These are phyloP conservation scores for Laticauda colubrina DNA, from an alignment of 2,113 vertebrate species.

Conservation along the genomic window DNA sequence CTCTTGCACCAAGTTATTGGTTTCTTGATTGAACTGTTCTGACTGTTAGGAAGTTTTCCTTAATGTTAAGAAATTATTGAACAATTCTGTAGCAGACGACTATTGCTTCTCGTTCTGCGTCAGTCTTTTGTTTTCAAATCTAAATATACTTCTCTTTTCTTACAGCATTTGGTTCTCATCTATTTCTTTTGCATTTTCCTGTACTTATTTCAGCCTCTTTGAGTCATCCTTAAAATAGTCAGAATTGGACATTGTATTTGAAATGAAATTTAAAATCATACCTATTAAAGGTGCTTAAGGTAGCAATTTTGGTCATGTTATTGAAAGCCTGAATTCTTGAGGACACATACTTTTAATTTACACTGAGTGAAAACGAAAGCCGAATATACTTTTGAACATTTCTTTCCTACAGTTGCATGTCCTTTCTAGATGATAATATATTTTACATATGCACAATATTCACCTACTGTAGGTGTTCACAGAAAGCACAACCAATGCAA, in stretches of 20 bases:
- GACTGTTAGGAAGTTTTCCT: neutral
- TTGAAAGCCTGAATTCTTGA: neutral
- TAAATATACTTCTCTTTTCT: neutral
- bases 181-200: neutral
- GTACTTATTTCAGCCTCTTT: neutral
- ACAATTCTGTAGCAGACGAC: neutral
- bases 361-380: neutral
- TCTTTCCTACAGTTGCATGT: neutral
- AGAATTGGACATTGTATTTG: neutral
- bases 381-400: neutral
- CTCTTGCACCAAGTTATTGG: neutral
- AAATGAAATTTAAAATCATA: neutral
- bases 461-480: neutral
- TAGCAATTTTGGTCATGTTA: neutral
- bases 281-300: neutral
- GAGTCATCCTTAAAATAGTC: neutral
- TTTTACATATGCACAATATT: neutral
- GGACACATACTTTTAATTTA: neutral
- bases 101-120: neutral
- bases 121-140: neutral
- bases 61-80: neutral
- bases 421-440: neutral
- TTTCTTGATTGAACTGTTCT: neutral
- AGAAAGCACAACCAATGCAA: neutral
- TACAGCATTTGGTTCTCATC: neutral